Evolutionary conservation across 2,888 invertebrate species (phyloP).

Genomic region (Megastigmus dorsalis): DNA sequence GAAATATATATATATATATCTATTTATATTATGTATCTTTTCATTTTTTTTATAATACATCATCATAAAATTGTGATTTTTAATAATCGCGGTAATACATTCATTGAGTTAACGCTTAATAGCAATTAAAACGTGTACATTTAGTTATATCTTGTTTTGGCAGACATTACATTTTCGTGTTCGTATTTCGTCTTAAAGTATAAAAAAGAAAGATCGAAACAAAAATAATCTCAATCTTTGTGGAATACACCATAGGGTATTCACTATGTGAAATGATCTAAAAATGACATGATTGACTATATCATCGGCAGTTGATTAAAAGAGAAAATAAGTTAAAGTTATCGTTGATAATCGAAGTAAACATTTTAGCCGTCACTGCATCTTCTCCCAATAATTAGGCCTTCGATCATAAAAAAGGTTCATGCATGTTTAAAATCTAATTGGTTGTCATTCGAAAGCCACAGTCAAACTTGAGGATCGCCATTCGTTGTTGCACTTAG

Average conservation of each 20-base stretch:
- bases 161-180: conserved; percentile 22
- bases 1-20: conserved; percentile 67
- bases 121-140: conserved; percentile 22
- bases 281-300: neutral
- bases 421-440: conserved; percentile 18
- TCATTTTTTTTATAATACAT: conserved; percentile 38
- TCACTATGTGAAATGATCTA: conserved; percentile 42
- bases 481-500: conserved; percentile 59
- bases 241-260: conserved; percentile 61
- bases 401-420: conserved; percentile 20
- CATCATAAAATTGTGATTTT: conserved; percentile 37
- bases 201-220: conserved; percentile 17
- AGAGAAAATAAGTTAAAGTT: conserved; percentile 22
- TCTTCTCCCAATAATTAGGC: conserved; percentile 19
- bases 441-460: conserved; percentile 23
- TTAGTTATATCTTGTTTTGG: conserved; percentile 30
- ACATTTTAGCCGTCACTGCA: neutral
- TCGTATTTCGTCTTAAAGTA: neutral
- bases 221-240: conserved; percentile 13
- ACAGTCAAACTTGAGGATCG: conserved; percentile 67
- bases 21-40: conserved; percentile 47
- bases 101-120: conserved; percentile 19
- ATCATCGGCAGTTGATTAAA: conserved; percentile 7
- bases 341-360: conserved; percentile 7
- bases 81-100: conserved; percentile 31